Evolutionary conservation across 2,113 vertebrate genomes (phyloP).

Genomic region (Cochlearius cochlearius): DNA sequence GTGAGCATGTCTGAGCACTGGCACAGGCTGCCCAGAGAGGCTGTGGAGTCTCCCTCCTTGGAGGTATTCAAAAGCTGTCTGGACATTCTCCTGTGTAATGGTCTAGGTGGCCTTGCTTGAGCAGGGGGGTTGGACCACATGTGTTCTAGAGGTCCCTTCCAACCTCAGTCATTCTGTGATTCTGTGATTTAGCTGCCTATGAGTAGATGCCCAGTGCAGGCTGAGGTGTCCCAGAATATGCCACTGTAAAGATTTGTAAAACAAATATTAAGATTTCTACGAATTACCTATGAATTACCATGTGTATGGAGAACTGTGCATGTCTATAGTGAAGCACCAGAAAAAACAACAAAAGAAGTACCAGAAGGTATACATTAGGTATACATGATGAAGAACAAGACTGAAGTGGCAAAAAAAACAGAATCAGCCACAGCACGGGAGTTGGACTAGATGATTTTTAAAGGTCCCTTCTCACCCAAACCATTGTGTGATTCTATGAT

Average conservation of each 20-base stretch:
- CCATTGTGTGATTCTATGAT: neutral
- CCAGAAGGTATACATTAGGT: neutral
- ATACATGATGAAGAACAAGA: neutral
- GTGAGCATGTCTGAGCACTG: neutral
- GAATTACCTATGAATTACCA: neutral
- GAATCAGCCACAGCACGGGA: accelerated
- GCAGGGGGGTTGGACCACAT: neutral
- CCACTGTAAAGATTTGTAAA: neutral
- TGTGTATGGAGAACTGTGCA: neutral
- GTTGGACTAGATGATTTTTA: neutral
- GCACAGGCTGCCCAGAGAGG: neutral
- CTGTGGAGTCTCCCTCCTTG: neutral
- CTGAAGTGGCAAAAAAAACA: neutral
- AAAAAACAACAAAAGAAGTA: neutral
- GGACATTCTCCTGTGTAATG: neutral
- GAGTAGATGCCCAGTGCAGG: neutral
- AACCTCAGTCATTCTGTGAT: neutral
- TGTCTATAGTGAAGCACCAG: neutral
- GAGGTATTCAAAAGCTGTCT: neutral
- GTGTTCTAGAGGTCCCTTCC: neutral
- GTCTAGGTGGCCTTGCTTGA: neutral
- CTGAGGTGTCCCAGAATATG: neutral
- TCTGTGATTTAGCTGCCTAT: neutral
- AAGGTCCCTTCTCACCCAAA: neutral
- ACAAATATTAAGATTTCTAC: neutral